phyloP scores from a whole-genome alignment of 2,888 invertebrate species.

The Andrena bicolor region DNA sequence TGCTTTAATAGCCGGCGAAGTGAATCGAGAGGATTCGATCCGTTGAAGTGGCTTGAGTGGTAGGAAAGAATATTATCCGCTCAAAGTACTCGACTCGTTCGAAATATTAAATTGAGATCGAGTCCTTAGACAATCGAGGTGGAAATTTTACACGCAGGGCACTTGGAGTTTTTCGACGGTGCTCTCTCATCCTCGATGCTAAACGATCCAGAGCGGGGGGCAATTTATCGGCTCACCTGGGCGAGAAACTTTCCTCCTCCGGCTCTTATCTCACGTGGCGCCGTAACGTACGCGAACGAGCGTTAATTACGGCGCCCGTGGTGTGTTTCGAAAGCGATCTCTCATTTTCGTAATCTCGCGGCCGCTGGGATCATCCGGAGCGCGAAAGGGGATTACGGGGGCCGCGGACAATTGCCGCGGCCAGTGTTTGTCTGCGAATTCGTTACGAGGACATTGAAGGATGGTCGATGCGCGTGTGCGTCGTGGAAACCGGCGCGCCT shows the following conservation, averaged over 20 bases:
- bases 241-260: slow-evolving; percentile 37
- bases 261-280: slow-evolving; percentile 67
- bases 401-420: slow-evolving; percentile 19
- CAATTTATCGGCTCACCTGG: slow-evolving; percentile 26
- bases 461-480: slow-evolving; percentile 13
- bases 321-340: slow-evolving; percentile 71
- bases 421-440: background rate
- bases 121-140: too few species aligned
- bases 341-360: slow-evolving; percentile 70
- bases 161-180: slow-evolving; percentile 43
- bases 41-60: too few species aligned
- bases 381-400: slow-evolving; percentile 24
- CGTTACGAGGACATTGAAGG: slow-evolving; percentile 13
- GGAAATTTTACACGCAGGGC: too few species aligned
- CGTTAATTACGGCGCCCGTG: slow-evolving; percentile 71
- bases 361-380: slow-evolving; percentile 29
- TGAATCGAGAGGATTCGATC: too few species aligned
- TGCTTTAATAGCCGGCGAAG: background rate
- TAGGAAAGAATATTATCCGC: too few species aligned
- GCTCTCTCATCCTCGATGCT: slow-evolving; percentile 35
- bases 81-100: too few species aligned
- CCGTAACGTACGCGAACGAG: slow-evolving; percentile 69
- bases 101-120: too few species aligned
- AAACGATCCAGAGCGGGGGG: slow-evolving; percentile 22
- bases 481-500: background rate